These are phyloP conservation scores for Muricea muricata DNA, from an alignment of 92 coral and sea anemone genomes.

Conservation along the genomic window DNA sequence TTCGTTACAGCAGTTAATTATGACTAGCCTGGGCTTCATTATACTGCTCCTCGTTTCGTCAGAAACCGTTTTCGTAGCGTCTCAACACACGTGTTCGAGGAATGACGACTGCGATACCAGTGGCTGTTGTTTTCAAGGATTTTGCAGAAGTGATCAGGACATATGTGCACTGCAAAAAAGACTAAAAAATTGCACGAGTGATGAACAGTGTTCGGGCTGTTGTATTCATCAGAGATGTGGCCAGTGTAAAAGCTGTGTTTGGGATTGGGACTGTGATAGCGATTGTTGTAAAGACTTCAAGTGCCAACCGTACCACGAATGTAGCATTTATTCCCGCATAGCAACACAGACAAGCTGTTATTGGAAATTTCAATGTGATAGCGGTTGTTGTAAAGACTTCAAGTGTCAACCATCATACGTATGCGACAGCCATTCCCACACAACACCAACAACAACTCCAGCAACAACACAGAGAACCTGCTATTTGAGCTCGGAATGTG, in stretches of 20 bases:
- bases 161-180: background rate
- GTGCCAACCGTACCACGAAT: background rate
- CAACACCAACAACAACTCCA: background rate
- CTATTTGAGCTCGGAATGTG: background rate
- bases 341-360: background rate
- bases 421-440: too few relatives aligned
- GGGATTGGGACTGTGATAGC: background rate
- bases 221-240: too few relatives aligned
- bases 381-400: background rate
- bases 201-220: too few relatives aligned
- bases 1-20: background rate
- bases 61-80: background rate
- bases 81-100: background rate
- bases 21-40: background rate
- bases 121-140: background rate
- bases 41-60: background rate
- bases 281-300: background rate
- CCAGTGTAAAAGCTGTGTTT: too few relatives aligned
- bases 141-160: background rate
- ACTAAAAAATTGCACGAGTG: too few relatives aligned
- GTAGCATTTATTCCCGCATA: too few relatives aligned
- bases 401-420: background rate
- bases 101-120: background rate
- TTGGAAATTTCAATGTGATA: too few relatives aligned
- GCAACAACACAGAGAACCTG: background rate